Base-by-base conservation (phyloP, 1,140 invertebrate genomes). In the Agraylea sexmaculata region DNA sequence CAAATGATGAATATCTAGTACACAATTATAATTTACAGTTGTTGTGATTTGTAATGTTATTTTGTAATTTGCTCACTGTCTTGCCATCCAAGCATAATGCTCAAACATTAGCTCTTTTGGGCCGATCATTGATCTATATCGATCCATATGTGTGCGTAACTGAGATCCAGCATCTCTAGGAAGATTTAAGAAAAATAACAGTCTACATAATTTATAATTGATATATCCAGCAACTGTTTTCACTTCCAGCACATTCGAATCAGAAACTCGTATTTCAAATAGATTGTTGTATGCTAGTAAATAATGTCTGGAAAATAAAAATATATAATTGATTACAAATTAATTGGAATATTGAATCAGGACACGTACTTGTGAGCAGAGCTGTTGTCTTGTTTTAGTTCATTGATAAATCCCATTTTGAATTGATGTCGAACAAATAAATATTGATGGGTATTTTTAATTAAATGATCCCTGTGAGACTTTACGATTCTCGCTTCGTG, bases 391-490 rank as follows among this genome's bases (percentile, higher is more conserved):
- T 92, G 87, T 52, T 85, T 83, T 31, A 97, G 60, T 67, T 99
- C 94, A 63, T 87, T 87, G 28, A 93, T 77, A 67, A 94, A 96
- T n/a, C 82, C 95, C 56, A 96, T 80, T 69, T 99, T 99, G 56
- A 95, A 97, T 52, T 94, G 87, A 70, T 98, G 92, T 16, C 94
- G 68, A 3, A 98, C 88, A 71, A 89, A 90, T 13, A 97, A 66
- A 50, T 86, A 83, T 54, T 88, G 84, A 65, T 96, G 91, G 11
- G 80, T 83, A 8, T 80, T 88, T 68, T 90, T 92, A 52, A 91
- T 92, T 8, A 96, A 69, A 53, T 90, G 83, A 56, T 95, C 91
- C 47, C 82, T 72, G 60, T 95, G 89, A 25, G 75, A 75, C 60
- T 91, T 88, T 4, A 97, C 79, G 37, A 77, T 74, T 53, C 83